Evolutionary conservation across 1,140 invertebrate species (phyloP), one percentile per base, ranked within the genome.

Genomic region (Ceratina australensis): DNA sequence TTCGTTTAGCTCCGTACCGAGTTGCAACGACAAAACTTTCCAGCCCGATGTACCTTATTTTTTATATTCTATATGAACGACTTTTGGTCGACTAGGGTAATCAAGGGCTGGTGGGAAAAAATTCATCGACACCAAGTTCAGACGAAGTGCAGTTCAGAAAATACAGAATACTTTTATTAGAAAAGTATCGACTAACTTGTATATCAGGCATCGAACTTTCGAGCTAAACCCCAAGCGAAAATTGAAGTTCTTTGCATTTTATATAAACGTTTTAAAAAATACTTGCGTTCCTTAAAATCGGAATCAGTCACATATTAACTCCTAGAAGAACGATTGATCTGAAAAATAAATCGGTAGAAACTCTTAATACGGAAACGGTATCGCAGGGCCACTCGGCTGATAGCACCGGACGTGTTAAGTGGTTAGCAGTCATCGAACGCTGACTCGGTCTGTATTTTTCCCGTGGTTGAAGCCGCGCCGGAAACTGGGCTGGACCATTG

Each of bases 381-480:
- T 42, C 33, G 3, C 33, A 10, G 2, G 33, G 33, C 33, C 33
- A 42, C 33, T 42, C 10, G 33, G 0, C 33, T 10, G 8, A 33
- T 33, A 5, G 28, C 28, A 42, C 33, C 33, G 33, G 33, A 42
- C 33, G 33, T 42, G 33, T 42, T 47, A 60, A 24, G 15, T n/a
- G 20, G 15, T 67, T 33, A 57, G 52, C 16, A 47, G 18, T 28
- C 3, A 1, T 59, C 8, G n/a, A 49, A 3, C 22, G 2, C 0
- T 22, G 54, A 10, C 73, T 50, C 33, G 42, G 15, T 50, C 22
- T 22, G 73, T 65, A 60, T 61, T 82, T 82, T 81, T 72, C 78
- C 26, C 56, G 1, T 15, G 7, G 10, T 49, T 18, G 42, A 13
- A 47, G 22, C 26, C 28, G 20, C 42, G 7, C 18, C 52, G 76